Base-by-base conservation (phyloP, 2,113 vertebrate species). In the Tautogolabrus adspersus region DNA sequence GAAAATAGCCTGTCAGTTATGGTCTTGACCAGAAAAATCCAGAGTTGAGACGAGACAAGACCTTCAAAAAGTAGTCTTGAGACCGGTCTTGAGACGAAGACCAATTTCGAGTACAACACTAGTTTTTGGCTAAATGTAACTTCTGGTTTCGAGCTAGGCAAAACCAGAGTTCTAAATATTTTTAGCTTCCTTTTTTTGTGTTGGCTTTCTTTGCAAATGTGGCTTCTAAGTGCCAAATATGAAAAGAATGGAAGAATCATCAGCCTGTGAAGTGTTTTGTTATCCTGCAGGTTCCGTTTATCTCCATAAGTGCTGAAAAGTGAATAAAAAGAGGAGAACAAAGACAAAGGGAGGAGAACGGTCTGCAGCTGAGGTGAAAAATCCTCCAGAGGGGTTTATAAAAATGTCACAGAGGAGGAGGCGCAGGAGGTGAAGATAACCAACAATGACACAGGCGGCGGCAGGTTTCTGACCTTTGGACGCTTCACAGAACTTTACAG, bases 391-490 rank as follows among this genome's bases (percentile, higher is more conserved):
- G 71, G 34, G 75, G 38, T 55, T 69, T 30, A 7, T 46, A 38
- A 37, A 68, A 77, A 77, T 62, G 74, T 76, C 74, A 77, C 6
- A 22, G 65, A 68, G 34, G 46, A 34, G 57, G 74, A 44, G 64
- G 44, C 19, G 13, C 26, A 2, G 63, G 30, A 55, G n/a, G 55
- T 52, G 55, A 66, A 59, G 72, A 77, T 77, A 77, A 76, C 56
- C 47, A 22, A 56, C 58, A 76, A 68, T 76, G 74, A 68, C 64
- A 76, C 65, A 62, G 58, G 46, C 37, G 58, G 47, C 12, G 10
- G 58, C 57, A 55, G 57, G 49, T 62, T 77, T 69, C 46, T 69
- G 75, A 77, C 75, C 75, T 69, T 69, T 77, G 58, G 56, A 77
- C 40, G 66, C 65, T 19, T 77, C 65, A 69, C 8, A 62, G 66